Evolutionary conservation across 2,888 invertebrate genomes (phyloP).

Genomic region (Malthinus flaveolus): DNA sequence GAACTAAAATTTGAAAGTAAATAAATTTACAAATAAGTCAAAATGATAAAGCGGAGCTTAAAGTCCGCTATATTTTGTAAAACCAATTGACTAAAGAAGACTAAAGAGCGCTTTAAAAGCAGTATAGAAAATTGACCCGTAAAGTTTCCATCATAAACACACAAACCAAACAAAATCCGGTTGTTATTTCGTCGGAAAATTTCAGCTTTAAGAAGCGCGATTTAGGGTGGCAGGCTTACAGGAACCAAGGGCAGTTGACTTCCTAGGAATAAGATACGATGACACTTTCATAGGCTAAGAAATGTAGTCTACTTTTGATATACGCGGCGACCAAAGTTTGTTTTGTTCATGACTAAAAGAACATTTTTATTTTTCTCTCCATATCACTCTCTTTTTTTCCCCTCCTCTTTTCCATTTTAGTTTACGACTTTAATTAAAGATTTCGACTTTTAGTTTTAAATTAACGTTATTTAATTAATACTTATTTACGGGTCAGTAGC

Average conservation of each 20-base stretch:
- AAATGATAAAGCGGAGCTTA: constrained; percentile 16
- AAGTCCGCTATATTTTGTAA: constrained; percentile 28
- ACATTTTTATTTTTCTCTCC: neutral
- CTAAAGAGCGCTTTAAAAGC: constrained; percentile 18
- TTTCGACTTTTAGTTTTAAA: neutral
- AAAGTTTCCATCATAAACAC: constrained; percentile 33
- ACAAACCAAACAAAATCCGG: constrained; percentile 34
- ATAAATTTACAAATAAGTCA: too few relatives aligned
- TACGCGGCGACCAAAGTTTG: constrained; percentile 29
- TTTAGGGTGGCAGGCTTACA: constrained; percentile 31
- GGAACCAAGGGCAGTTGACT: constrained; percentile 36
- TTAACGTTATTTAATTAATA: constrained; percentile 9
- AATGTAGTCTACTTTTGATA: constrained; percentile 32
- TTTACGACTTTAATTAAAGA: too few relatives aligned
- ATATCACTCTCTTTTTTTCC: constrained; percentile 9
- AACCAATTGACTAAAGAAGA: constrained; percentile 27
- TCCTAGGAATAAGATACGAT: constrained; percentile 36
- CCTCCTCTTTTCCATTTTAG: constrained; percentile 1
- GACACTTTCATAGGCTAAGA: constrained; percentile 38
- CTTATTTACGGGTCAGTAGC: constrained; percentile 14
- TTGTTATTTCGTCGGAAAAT: constrained; percentile 31
- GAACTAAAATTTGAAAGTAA: too few relatives aligned
- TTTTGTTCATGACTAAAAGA: constrained; percentile 25
- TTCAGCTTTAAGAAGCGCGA: constrained; percentile 30
- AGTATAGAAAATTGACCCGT: constrained; percentile 30